A percentile compares a stretch with the other conserved stretches of the same genome.
phyloP scores from a whole-genome alignment of 2,113 vertebrate genomes.

The Taurulus bubalis region DNA sequence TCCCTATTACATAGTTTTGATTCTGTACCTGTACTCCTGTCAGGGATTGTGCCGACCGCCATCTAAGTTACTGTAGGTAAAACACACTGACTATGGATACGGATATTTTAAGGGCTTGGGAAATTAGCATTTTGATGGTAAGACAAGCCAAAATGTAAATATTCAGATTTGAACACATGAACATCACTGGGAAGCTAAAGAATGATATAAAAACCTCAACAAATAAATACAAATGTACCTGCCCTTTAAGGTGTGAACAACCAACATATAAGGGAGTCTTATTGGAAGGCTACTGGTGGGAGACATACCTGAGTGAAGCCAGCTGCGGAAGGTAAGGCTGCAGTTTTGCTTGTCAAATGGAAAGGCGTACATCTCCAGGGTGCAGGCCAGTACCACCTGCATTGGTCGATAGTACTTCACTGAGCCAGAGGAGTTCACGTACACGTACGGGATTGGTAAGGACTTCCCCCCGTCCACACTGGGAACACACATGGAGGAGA shows the following conservation, averaged over 20 bases:
- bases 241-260: neutral
- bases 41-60: too few species aligned
- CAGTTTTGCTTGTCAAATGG: conserved; percentile 88
- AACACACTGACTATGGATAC: too few species aligned
- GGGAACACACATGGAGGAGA: conserved; percentile 1
- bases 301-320: conserved; percentile 85
- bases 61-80: too few species aligned
- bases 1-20: too few species aligned
- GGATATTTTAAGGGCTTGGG: too few species aligned
- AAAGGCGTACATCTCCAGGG: conserved; percentile 86
- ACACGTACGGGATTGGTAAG: conserved; percentile 85
- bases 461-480: conserved; percentile 87
- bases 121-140: too few species aligned
- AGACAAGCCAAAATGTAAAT: too few species aligned
- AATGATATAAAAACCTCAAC: neutral
- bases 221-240: neutral
- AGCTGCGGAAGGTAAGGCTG: conserved; percentile 87
- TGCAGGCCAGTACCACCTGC: conserved; percentile 87
- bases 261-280: neutral
- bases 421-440: conserved; percentile 87
- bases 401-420: conserved; percentile 88
- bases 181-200: neutral
- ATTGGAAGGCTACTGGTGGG: neutral
- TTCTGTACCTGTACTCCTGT: too few species aligned
- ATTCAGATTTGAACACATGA: neutral